phyloP scores from a whole-genome alignment of 2,888 invertebrate genomes.

The Clusia tigrina region DNA sequence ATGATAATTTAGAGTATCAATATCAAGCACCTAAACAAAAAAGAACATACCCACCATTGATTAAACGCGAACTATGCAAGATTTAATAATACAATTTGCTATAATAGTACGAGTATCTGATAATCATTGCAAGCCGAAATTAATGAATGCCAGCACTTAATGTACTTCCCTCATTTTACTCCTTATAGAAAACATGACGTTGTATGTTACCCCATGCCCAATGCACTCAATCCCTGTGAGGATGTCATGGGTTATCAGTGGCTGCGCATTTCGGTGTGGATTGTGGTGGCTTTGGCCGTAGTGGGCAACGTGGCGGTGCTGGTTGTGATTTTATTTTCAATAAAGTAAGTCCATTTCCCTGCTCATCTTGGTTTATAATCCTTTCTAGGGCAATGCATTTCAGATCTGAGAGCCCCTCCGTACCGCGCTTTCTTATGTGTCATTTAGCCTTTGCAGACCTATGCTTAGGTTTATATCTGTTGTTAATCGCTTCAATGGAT shows the following conservation, averaged over 20 bases:
- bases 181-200: conserved; percentile 66
- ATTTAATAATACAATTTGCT: too few species aligned
- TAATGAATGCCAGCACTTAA: too few species aligned
- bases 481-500: conserved; percentile 85
- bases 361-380: background rate
- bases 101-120: too few species aligned
- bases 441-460: conserved; percentile 90
- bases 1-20: too few species aligned
- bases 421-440: conserved; percentile 78
- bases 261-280: conserved; percentile 84
- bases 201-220: conserved; percentile 77
- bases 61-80: too few species aligned
- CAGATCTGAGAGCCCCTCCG: conserved; percentile 67
- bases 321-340: conserved; percentile 76
- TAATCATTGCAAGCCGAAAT: too few species aligned
- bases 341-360: conserved; percentile 54
- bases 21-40: too few species aligned
- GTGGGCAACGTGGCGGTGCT: conserved; percentile 85
- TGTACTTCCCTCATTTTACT: too few species aligned
- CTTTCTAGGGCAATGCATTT: conserved; percentile 4
- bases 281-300: conserved; percentile 82
- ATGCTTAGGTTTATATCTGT: conserved; percentile 84
- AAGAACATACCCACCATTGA: too few species aligned
- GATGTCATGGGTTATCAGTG: conserved; percentile 87
- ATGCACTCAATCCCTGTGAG: conserved; percentile 87